These are phyloP conservation scores for Drosophila peninsularis DNA, from an alignment of 2,888 invertebrate species.

Conservation along the genomic window DNA sequence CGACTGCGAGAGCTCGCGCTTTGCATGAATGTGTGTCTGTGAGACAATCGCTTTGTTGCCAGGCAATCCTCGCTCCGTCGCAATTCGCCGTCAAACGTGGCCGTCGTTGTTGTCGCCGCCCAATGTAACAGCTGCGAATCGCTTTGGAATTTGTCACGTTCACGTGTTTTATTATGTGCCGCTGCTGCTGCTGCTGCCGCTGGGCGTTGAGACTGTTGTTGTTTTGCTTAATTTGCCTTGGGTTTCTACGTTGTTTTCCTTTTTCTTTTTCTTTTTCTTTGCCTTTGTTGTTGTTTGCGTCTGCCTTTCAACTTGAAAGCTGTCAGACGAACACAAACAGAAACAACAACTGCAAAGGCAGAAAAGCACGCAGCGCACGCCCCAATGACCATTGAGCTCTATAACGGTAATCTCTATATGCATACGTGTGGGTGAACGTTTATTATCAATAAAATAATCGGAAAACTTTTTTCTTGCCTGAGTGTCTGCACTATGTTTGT, in stretches of 20 bases:
- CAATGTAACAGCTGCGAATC: conserved; percentile 61
- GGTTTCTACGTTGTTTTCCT: conserved; percentile 59
- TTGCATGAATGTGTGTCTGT: conserved; percentile 23
- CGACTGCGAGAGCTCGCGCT: conserved; percentile 36
- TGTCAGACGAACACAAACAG: conserved; percentile 33
- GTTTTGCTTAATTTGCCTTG: conserved; percentile 53
- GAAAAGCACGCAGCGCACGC: conserved; percentile 55
- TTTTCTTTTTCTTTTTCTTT: conserved; percentile 16
- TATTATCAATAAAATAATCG: conserved; percentile 25
- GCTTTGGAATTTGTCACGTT: conserved; percentile 82
- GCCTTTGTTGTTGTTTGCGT: conserved; percentile 30
- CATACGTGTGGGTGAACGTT: conserved; percentile 27
- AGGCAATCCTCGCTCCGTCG: conserved; percentile 50
- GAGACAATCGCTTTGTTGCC: conserved; percentile 65
- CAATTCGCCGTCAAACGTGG: conserved; percentile 50
- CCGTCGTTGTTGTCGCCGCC: conserved; percentile 45
- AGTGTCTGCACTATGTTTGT: conserved; percentile 8
- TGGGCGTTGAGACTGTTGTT: conserved; percentile 35
- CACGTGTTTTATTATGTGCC: conserved; percentile 76
- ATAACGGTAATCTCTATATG: conserved; percentile 40
- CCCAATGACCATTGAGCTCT: conserved; percentile 31
- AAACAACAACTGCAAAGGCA: conserved; percentile 24
- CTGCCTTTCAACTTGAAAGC: conserved; percentile 44
- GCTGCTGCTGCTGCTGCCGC: conserved; percentile 25
- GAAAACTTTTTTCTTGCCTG: conserved; percentile 1